Evolutionary conservation across 1,140 invertebrate genomes (phyloP), one percentile per base, ranked within the genome.

Genomic region (Philotrypesis tridentata): DNA sequence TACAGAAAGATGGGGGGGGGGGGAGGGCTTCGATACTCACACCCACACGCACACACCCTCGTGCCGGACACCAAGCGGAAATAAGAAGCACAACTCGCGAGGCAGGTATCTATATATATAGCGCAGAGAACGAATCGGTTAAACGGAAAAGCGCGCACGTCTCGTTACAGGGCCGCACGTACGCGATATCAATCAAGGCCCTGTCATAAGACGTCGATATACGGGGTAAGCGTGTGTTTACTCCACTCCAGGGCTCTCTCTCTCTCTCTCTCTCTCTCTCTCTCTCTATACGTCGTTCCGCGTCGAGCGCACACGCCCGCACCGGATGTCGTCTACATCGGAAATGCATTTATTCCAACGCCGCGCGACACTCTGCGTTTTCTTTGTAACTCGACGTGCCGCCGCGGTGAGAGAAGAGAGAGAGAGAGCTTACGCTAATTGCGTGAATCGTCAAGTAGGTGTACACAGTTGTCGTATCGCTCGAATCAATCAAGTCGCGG

Each of bases 131-230:
- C 21, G 48, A 55, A 55, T 55, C 48, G 48, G 48, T 55, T 55
- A 17, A 65, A 17, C 25, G 63, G 63, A 65, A 65, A 65, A 17
- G 14, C 5, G 14, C 17, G 48, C 21, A 55, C 17, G 23, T 29
- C 63, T 65, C 27, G 63, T 65, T 65, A 65, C 63, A 65, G 23
- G 12, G 61, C n/a, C 55, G 14, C 61, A 65, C 61, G 61, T 65
- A 12, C 63, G 25, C 63, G 63, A 14, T 65, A 65, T 65, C 63
- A 27, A 65, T 65, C 63, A 65, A 25, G 63, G 25, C 14, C 63
- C 63, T 65, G 63, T 65, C 63, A 65, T 65, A 37, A 3, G 33
- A 37, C 33, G 9, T 37, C 33, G 33, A 37, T 37, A 37, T 37
- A 37, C 9, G 33, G 3, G 33, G 33, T 37, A 37, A 3, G 33